Conservation (phyloP, 1,140 invertebrate genomes). For the Leptopilina clavipes region DNA sequence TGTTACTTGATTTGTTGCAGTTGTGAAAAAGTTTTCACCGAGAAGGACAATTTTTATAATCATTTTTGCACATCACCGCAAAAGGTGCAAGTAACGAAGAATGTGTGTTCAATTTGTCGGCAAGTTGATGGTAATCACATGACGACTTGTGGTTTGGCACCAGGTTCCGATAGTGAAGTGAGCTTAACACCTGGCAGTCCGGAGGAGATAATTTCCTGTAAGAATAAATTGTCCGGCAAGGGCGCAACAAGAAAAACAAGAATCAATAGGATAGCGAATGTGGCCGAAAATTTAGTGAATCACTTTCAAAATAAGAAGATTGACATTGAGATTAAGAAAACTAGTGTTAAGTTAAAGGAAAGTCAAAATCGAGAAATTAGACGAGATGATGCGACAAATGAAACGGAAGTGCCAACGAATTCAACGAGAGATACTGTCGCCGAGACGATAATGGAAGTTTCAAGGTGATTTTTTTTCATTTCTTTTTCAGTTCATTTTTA, state of each 20-base stretch:
- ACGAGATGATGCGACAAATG: not conserved
- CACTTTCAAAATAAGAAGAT: conserved; percentile 49
- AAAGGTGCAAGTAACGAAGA: conserved; percentile 39
- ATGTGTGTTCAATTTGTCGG: conserved; percentile 68
- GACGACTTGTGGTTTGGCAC: conserved; percentile 63
- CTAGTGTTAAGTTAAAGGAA: conserved; percentile 36
- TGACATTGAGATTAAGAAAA: conserved; percentile 40
- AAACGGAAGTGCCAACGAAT: conserved; percentile 35
- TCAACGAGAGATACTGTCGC: conserved; percentile 62
- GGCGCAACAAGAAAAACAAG: conserved; percentile 56
- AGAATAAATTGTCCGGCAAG: conserved; percentile 30
- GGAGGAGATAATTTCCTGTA: not conserved
- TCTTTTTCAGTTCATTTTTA: not conserved
- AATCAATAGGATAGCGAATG: conserved; percentile 56
- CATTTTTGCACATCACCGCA: conserved; percentile 77
- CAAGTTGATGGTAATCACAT: conserved; percentile 59
- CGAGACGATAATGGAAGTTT: conserved; percentile 71
- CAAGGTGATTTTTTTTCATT: conserved; percentile 49
- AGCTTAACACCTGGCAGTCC: conserved; percentile 36
- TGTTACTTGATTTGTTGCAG: conserved; percentile 86
- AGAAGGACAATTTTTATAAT: conserved; percentile 82
- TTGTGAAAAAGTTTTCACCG: conserved; percentile 84
- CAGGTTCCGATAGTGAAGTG: conserved; percentile 50
- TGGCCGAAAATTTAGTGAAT: conserved; percentile 46
- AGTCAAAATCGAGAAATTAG: conserved; percentile 30